phyloP scores from a whole-genome alignment of 2,888 invertebrate species.

The Pseudococcus viburni region DNA sequence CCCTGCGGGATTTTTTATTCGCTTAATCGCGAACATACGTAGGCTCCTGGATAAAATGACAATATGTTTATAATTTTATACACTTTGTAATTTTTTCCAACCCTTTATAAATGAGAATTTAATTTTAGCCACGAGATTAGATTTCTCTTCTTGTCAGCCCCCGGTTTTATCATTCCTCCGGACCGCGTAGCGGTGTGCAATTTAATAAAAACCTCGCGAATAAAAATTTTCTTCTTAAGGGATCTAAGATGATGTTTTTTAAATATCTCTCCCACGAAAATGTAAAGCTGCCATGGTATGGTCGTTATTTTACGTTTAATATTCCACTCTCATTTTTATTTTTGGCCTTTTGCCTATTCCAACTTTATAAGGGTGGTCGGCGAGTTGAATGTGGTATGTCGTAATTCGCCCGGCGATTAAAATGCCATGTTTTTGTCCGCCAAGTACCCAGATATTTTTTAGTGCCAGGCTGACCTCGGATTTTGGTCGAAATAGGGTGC shows the following conservation, averaged over 20 bases:
- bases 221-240: neutral
- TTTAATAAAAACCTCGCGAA: constrained; percentile 50
- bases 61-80: constrained; percentile 46
- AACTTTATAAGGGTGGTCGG: neutral
- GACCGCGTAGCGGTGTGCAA: neutral
- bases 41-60: neutral
- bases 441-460: neutral
- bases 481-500: neutral
- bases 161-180: neutral
- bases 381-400: neutral
- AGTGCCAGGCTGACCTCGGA: neutral
- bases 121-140: constrained; percentile 22
- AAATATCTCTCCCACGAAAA: constrained; percentile 5
- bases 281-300: neutral
- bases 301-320: constrained; percentile 38
- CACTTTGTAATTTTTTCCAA: neutral
- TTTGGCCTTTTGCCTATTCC: neutral
- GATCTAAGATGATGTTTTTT: constrained; percentile 28
- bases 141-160: neutral
- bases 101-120: constrained; percentile 43
- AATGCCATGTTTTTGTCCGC: neutral
- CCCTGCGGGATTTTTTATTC: constrained; percentile 27
- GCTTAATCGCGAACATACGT: neutral
- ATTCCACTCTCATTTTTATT: constrained; percentile 44
- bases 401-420: neutral